Percentiles rank a stretch among this genome's conserved stretches.
phyloP scores from a whole-genome alignment of 2,888 invertebrate species.

The Cerastis rubricosa region DNA sequence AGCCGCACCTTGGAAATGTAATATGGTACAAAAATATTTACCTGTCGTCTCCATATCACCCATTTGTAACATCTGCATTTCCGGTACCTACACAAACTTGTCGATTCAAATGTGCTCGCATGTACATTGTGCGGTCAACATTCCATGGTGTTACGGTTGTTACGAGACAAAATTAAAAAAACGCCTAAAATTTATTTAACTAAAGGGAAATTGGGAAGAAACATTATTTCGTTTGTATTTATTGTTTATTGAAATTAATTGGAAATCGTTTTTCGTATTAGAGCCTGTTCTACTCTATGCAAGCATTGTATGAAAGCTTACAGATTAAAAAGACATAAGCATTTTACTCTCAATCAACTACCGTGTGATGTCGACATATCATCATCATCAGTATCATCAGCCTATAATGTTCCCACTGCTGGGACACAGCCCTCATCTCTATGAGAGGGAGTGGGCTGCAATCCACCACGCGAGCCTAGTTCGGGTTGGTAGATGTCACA shows the following conservation, averaged over 20 bases:
- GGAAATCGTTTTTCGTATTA: not conserved
- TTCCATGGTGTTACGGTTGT: slow-evolving; percentile 48
- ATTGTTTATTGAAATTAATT: slow-evolving; percentile 38
- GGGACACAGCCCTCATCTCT: too few relatives aligned
- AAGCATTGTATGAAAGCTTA: slow-evolving; percentile 27
- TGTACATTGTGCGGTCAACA: slow-evolving; percentile 40
- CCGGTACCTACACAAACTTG: slow-evolving; percentile 28
- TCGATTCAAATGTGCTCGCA: slow-evolving; percentile 30
- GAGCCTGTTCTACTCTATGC: slow-evolving; percentile 7
- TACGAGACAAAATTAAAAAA: slow-evolving; percentile 11
- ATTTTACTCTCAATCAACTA: slow-evolving; percentile 28
- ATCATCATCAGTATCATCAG: too few relatives aligned
- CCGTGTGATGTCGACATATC: slow-evolving; percentile 19
- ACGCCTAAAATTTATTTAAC: slow-evolving; percentile 34
- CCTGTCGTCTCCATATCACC: slow-evolving; percentile 28
- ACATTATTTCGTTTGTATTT: slow-evolving; percentile 13
- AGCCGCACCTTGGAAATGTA: slow-evolving; percentile 59
- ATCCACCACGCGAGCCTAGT: too few relatives aligned
- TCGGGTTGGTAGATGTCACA: too few relatives aligned
- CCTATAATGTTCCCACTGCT: too few relatives aligned
- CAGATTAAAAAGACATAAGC: slow-evolving; percentile 49
- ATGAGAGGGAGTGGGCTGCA: too few relatives aligned
- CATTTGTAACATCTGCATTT: slow-evolving; percentile 42
- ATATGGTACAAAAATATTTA: slow-evolving; percentile 50
- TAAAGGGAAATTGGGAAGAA: slow-evolving; percentile 28